phyloP scores from a whole-genome alignment of 2,797 vertebrate species.

The Gallinago solitaria region DNA sequence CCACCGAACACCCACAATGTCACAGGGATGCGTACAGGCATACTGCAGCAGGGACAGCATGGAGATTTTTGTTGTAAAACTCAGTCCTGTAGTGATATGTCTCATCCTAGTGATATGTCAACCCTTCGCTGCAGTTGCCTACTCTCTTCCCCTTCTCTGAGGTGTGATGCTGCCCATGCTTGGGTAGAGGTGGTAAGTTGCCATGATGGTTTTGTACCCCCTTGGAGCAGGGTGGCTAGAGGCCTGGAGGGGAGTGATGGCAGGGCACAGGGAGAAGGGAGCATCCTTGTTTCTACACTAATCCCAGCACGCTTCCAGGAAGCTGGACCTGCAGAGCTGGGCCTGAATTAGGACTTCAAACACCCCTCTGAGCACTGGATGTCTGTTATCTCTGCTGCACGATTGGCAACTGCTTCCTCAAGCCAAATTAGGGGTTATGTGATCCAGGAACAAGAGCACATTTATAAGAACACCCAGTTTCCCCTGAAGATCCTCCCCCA shows the following conservation, averaged over 20 bases:
- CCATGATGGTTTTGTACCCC: neutral
- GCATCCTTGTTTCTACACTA: neutral
- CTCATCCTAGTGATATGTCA: neutral
- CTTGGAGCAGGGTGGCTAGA: neutral
- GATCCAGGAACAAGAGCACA: neutral
- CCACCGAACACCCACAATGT: neutral
- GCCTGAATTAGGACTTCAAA: neutral
- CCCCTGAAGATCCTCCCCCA: neutral
- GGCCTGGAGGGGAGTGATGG: neutral
- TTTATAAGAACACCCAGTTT: neutral
- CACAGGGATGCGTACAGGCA: accelerated
- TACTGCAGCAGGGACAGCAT: neutral
- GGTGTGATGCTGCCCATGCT: neutral
- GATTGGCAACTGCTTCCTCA: neutral
- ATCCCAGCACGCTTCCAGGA: neutral
- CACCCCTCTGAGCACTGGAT: neutral
- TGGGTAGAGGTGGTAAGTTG: neutral
- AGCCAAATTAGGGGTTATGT: neutral
- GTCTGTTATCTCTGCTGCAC: neutral
- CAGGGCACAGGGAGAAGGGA: neutral
- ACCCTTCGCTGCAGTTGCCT: neutral
- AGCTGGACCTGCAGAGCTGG: neutral
- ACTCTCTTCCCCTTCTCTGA: neutral
- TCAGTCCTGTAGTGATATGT: neutral
- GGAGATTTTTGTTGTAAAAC: neutral